Conservation (phyloP, 2,113 vertebrate genomes). For the Callipepla squamata region DNA sequence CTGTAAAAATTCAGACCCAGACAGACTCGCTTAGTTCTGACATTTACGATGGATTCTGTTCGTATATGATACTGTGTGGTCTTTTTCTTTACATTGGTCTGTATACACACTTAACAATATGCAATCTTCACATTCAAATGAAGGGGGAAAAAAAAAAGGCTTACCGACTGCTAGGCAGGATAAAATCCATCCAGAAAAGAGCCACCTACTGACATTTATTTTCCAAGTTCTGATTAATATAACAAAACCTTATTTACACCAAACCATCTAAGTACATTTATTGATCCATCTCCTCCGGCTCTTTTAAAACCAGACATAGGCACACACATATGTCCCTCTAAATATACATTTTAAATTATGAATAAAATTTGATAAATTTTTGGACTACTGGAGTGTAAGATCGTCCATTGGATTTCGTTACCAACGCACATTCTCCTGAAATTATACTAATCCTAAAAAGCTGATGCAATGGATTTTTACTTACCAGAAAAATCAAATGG, state of each 20-base stretch:
- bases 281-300: not conserved
- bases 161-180: fast-evolving
- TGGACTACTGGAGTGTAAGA: not conserved
- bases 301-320: not conserved
- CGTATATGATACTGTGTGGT: not conserved
- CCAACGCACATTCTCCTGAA: not conserved
- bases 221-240: not conserved
- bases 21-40: not conserved
- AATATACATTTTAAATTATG: not conserved
- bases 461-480: not conserved
- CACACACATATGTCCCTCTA: not conserved
- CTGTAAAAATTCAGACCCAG: fast-evolving
- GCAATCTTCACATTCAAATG: not conserved
- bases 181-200: not conserved
- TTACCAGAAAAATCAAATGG: not conserved
- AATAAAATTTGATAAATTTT: not conserved
- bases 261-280: not conserved
- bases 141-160: not conserved
- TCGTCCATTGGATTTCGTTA: not conserved
- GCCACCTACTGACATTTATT: not conserved
- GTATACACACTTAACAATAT: not conserved
- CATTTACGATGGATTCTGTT: not conserved
- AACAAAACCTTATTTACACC: not conserved
- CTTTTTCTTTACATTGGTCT: not conserved
- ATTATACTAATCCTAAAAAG: not conserved